Conservation (phyloP, 2,888 invertebrate species). For the Acanthococcus lagerstroemiae region DNA sequence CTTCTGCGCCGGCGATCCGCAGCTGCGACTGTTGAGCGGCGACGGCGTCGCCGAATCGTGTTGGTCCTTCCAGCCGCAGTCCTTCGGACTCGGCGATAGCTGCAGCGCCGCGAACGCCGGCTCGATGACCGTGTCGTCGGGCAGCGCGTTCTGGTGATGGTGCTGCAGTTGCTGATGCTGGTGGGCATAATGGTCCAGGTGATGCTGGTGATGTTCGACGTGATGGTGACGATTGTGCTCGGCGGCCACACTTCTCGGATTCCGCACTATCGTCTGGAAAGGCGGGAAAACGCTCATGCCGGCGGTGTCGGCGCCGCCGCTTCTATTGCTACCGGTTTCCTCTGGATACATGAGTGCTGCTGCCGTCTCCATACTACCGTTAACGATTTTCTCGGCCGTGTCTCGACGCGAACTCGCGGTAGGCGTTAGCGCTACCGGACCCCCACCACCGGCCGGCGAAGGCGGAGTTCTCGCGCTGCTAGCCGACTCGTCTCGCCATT, state of each 20-base stretch:
- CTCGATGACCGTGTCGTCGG: neutral
- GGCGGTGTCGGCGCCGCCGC: neutral
- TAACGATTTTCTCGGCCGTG: neutral
- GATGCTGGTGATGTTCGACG: neutral
- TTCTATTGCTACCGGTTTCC: neutral
- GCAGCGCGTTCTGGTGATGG: neutral
- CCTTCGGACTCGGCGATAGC: neutral
- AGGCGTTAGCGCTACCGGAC: conserved; percentile 12
- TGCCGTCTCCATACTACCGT: neutral
- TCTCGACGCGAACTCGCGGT: neutral
- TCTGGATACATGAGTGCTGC: neutral
- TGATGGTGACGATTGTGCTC: neutral
- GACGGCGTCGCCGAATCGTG: neutral
- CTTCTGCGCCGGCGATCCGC: neutral
- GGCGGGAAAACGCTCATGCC: neutral
- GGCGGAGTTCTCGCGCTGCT: conserved; percentile 18
- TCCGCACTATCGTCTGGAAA: neutral
- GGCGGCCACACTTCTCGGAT: conserved; percentile 1
- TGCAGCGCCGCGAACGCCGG: neutral
- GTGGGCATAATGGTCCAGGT: neutral
- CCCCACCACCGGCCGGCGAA: conserved; percentile 13
- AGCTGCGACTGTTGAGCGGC: neutral
- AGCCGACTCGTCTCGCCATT: conserved; percentile 8
- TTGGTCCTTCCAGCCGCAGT: neutral
- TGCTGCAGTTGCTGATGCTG: neutral